Evolutionary conservation across 2,888 invertebrate species (phyloP).

Genomic region (Oscheius sp.): DNA sequence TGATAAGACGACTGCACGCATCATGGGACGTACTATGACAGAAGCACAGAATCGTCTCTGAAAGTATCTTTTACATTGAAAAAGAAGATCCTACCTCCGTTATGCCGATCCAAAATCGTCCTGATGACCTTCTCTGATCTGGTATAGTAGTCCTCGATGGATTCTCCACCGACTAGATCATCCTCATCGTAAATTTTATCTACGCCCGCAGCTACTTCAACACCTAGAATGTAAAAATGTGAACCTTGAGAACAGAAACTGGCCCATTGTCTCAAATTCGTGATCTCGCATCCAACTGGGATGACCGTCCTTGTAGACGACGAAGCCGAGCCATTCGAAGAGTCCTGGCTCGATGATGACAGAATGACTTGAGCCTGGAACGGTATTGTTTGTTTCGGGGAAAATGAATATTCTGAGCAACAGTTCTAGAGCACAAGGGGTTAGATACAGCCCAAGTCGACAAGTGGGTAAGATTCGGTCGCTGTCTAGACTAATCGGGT

Average conservation of each 20-base stretch:
- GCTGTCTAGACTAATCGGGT: too few species aligned
- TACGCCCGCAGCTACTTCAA: background rate
- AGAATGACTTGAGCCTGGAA: background rate
- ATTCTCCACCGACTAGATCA: constrained; percentile 2
- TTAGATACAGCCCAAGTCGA: background rate
- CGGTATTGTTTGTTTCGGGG: background rate
- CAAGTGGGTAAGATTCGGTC: background rate
- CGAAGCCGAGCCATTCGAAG: constrained; percentile 20
- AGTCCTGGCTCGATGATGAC: constrained; percentile 10
- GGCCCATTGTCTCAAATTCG: constrained; percentile 5
- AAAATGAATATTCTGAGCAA: background rate
- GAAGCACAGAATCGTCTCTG: constrained; percentile 12
- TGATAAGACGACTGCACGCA: constrained; percentile 21
- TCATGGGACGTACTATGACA: constrained; percentile 27
- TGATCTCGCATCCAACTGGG: constrained; percentile 23
- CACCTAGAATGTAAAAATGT: background rate
- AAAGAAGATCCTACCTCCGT: constrained; percentile 9
- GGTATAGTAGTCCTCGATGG: constrained; percentile 5
- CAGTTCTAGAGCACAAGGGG: background rate
- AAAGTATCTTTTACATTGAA: background rate
- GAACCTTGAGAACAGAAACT: background rate
- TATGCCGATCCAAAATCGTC: constrained; percentile 16
- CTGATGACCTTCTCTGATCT: constrained; percentile 13
- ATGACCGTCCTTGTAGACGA: constrained; percentile 7
- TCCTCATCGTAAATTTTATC: constrained; percentile 20